Conservation (phyloP, 2,797 vertebrate species). For the Mormyrus proboscirostris region DNA sequence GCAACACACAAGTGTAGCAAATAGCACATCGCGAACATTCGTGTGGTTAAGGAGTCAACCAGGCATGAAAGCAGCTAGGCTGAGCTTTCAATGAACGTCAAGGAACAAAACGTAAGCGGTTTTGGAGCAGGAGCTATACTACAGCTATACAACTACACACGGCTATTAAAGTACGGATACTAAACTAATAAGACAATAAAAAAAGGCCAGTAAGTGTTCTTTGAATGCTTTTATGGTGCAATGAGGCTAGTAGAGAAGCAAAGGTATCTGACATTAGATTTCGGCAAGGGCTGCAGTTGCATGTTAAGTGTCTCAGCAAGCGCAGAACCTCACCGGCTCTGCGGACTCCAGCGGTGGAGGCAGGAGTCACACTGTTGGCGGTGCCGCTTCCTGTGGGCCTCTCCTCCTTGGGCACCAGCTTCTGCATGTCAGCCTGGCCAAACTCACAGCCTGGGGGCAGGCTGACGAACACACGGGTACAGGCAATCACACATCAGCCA, state of each 20-base stretch:
- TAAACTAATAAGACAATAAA: background rate
- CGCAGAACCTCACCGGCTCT: conserved; percentile 65
- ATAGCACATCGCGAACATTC: background rate
- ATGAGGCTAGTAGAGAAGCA: background rate
- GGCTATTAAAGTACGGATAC: background rate
- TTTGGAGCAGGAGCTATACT: background rate
- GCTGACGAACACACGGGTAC: conserved; percentile 46
- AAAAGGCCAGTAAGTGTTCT: background rate
- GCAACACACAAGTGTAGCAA: background rate
- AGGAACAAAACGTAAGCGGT: background rate
- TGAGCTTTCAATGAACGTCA: background rate
- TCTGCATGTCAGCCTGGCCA: conserved; percentile 94
- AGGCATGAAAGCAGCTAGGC: background rate
- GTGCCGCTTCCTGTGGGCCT: conserved; percentile 58
- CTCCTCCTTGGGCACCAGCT: conserved; percentile 89
- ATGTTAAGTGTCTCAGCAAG: background rate
- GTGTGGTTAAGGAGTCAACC: background rate
- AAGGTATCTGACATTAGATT: background rate
- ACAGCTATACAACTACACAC: background rate
- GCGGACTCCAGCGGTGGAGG: conserved; percentile 65
- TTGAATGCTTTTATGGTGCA: background rate
- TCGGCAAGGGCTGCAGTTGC: too few species aligned
- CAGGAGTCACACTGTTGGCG: background rate
- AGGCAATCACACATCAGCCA: background rate
- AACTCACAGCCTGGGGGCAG: conserved; percentile 90